phyloP scores from a whole-genome alignment of 2,888 invertebrate genomes.

The Yponomeuta malinellus region DNA sequence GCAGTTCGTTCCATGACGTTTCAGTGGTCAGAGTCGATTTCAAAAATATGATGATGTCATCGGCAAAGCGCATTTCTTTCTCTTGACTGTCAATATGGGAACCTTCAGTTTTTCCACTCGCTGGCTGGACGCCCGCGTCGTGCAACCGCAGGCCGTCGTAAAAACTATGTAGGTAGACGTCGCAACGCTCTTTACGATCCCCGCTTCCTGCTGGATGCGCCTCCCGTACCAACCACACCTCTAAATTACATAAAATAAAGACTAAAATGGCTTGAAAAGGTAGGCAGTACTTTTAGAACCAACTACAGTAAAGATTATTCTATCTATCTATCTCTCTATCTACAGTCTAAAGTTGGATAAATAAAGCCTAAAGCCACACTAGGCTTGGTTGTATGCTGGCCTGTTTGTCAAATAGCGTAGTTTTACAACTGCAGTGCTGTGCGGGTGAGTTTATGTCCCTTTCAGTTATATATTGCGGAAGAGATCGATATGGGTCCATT shows the following conservation, averaged over 20 bases:
- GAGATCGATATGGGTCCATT: neutral
- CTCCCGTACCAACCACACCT: constrained; percentile 8
- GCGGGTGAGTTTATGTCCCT: neutral
- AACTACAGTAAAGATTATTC: neutral
- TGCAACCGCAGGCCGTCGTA: constrained; percentile 29
- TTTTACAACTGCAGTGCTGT: neutral
- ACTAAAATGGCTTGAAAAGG: neutral
- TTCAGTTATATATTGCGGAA: neutral
- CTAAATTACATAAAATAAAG: neutral
- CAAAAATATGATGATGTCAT: no score
- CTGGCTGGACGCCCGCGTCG: constrained; percentile 24
- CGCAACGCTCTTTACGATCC: constrained; percentile 38
- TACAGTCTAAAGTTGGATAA: neutral
- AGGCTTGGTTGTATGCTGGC: neutral
- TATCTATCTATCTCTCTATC: no score
- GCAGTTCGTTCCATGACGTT: no score
- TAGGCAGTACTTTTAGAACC: neutral
- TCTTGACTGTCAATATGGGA: neutral
- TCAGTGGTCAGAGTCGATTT: no score
- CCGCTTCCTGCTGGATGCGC: constrained; percentile 39
- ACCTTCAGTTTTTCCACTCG: constrained; percentile 16
- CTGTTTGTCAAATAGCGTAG: neutral
- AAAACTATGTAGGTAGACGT: constrained; percentile 28
- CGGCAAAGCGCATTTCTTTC: no score
- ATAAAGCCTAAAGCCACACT: neutral